phyloP scores from a whole-genome alignment of 2,888 invertebrate genomes.

The Halictus ligatus region DNA sequence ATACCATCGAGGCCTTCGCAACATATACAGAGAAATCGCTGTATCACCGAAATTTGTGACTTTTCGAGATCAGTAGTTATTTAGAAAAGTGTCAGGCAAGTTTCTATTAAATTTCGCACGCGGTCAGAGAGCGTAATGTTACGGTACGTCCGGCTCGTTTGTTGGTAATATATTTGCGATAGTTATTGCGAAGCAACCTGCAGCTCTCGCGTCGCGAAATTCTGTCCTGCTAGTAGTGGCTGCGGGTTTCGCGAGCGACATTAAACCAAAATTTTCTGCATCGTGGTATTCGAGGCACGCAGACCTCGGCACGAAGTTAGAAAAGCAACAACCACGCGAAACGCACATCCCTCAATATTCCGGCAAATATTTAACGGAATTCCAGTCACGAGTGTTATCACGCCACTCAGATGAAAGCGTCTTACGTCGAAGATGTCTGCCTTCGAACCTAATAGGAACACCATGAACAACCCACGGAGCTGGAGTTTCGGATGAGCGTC shows the following conservation, averaged over 20 bases:
- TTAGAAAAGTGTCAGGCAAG: not conserved
- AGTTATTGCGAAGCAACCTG: not conserved
- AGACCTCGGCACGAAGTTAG: conserved; percentile 30
- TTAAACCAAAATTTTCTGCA: conserved; percentile 34
- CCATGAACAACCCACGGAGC: not conserved
- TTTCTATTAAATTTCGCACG: not conserved
- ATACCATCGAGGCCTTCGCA: too few species aligned
- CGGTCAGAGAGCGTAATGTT: not conserved
- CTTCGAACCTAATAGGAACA: conserved; percentile 17
- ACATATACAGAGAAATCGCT: too few species aligned
- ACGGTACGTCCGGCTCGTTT: not conserved
- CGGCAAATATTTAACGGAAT: conserved; percentile 37
- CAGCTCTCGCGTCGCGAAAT: not conserved
- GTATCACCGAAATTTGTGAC: too few species aligned
- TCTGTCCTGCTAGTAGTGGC: not conserved
- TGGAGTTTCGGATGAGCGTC: not conserved
- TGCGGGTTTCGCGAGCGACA: not conserved
- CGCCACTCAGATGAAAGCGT: conserved; percentile 54
- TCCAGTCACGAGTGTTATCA: conserved; percentile 63
- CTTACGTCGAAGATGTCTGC: conserved; percentile 31
- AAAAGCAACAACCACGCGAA: conserved; percentile 38
- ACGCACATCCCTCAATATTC: conserved; percentile 35
- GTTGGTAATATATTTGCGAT: not conserved
- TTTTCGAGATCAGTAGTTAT: too few species aligned
- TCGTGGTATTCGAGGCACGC: conserved; percentile 29